Base-by-base conservation (phyloP, 2,888 invertebrate genomes). In the Drosophila borealis region DNA sequence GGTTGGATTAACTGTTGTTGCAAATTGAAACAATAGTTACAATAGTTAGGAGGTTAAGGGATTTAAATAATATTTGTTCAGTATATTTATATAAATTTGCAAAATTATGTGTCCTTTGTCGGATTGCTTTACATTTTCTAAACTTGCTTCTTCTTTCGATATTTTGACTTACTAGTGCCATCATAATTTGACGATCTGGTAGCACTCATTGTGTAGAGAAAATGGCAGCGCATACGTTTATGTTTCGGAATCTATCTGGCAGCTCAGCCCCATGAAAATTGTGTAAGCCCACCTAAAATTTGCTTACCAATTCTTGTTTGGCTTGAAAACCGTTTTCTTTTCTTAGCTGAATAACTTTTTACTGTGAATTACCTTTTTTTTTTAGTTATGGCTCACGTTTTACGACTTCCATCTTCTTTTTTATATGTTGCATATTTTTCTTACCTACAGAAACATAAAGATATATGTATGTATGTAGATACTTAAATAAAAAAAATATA, bases 101-200 rank as follows among this genome's bases (percentile, higher is more conserved):
- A 74, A 57, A 63, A 45, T 57, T 13, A 57, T 59, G 48, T 62
- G 51, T 50, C 55, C 49, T 51, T 75, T 69, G 51, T 60, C 55
- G 42, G 42, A 54, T 48, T 64, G 57, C 48, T 53, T 60, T 33
- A 37, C n/a, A 14, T 44, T 41, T 17, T 17, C 17, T 21, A 44
- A 50, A 61, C 44, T 57, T 48, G 49, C 61, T 54, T 49, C 61
- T 67, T 62, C 55, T 57, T 56, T 17, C 4, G 14, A n/a, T 42
- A 19, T 60, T 33, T 54, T 19, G 17, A 59, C n/a, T 53, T 34
- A 53, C 4, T 14, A 25, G 5, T 34, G 10, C 10, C 21, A 21
- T 21, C 2, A 21, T 14, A 13, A 19, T 39, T 42, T 6, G 17
- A 29, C 13, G 36, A 13, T 50, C 14, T 17, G 72, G 75, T 45